Evolutionary conservation across 2,797 vertebrate genomes (phyloP), one percentile per base, ranked within the genome.

Genomic region (Anisognathus igniventris): DNA sequence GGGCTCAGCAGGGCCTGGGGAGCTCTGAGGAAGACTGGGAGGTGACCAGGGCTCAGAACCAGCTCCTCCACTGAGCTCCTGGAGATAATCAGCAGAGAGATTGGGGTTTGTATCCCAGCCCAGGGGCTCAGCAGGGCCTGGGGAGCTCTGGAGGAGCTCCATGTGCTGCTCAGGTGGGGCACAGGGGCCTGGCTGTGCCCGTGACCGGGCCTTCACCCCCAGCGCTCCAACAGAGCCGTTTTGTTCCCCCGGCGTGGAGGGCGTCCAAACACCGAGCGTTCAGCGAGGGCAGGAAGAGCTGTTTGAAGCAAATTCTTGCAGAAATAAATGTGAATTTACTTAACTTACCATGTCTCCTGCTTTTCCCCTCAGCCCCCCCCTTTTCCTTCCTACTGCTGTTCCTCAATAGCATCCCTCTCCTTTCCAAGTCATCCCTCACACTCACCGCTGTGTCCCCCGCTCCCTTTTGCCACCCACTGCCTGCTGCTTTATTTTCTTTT

Each of bases 341-440:
- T 97, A 97, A 97, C 96, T 96, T 95, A 96, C 97, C 96, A 93
- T 96, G 95, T 96, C 96, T 97, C 97, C 96, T 96, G 96, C 90
- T 89, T 94, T 95, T 88, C 80, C 93, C 93, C 94, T 93, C 93
- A 44, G 58, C 88, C 50, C 78, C 70, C 48, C 61, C 57, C 80
- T 93, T 94, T 95, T 97, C 94, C 93, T 96, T 96, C 96, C 95
- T 91, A 89, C 86, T 82, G 94, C 91, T 93, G 81, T 48, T 96
- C 94, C 95, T 96, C 96, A 96, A 94, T 95, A 87, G 93, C 95
- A 96, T 96, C 96, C 93, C 96, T 97, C 96, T 97, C 84, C 93
- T 97, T 95, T 96, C 95, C 95, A 94, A 95, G 93, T 96, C 95
- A 96, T 92, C 94, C 95, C 89, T 96, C 92, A 96, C 94, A 81